Evolutionary conservation across 2,797 vertebrate genomes (phyloP).

Genomic region (Channa striata): DNA sequence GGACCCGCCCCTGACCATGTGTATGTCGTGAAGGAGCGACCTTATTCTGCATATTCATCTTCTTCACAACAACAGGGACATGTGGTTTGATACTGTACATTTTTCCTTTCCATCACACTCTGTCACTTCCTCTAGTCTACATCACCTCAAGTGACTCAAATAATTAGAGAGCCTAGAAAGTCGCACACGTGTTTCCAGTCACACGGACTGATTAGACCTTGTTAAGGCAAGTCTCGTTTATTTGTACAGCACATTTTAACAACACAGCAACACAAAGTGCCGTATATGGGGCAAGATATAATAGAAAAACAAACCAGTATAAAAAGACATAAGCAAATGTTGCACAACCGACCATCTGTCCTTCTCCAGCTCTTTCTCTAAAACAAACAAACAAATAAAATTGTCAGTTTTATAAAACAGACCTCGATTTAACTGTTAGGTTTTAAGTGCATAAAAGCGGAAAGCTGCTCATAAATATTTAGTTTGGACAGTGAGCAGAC

Average conservation of each 20-base stretch:
- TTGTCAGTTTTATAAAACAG: neutral
- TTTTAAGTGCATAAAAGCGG: neutral
- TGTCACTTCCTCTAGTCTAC: no score
- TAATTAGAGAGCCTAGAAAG: neutral
- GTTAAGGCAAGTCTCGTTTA: neutral
- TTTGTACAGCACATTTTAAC: neutral
- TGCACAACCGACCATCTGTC: neutral
- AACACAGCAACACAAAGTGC: neutral
- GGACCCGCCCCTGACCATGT: no score
- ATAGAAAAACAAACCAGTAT: neutral
- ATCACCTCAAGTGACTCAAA: neutral
- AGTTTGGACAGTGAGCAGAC: neutral
- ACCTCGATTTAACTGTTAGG: no score
- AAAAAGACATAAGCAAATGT: neutral
- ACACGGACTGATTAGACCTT: neutral
- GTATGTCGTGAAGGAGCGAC: no score
- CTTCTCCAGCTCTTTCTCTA: neutral
- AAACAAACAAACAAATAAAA: neutral
- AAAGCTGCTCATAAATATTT: neutral
- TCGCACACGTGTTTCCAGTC: slow-evolving; percentile 33
- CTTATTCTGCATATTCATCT: no score
- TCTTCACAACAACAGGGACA: no score
- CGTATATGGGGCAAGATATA: neutral
- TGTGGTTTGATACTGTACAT: no score
- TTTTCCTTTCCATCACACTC: no score